These are phyloP conservation scores for Parauchenoglanis ngamensis DNA, from an alignment of 2,797 vertebrate genomes.

Conservation along the genomic window DNA sequence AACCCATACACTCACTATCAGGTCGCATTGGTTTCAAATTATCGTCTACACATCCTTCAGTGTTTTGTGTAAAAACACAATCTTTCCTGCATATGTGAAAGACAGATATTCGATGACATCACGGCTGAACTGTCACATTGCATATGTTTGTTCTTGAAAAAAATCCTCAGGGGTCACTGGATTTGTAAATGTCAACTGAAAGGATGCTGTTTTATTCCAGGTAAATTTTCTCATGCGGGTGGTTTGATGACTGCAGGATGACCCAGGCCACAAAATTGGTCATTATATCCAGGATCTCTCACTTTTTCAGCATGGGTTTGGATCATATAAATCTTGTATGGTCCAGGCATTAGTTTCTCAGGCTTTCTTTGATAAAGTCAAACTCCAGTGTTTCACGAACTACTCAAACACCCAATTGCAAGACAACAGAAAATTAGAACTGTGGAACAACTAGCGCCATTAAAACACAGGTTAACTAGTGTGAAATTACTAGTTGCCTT, in stretches of 20 bases:
- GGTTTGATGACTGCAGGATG: constrained; percentile 1
- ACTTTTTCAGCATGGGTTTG: background rate
- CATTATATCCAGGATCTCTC: background rate
- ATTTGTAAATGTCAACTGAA: background rate
- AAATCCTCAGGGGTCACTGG: background rate
- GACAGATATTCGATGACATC: background rate
- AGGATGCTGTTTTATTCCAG: background rate
- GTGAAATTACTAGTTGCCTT: background rate
- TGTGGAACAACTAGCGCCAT: background rate
- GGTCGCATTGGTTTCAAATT: background rate
- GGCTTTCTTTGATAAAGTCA: background rate
- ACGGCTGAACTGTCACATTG: background rate
- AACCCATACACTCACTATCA: background rate
- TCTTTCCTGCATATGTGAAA: background rate
- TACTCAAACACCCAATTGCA: background rate
- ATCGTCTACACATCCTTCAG: background rate
- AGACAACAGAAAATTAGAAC: background rate
- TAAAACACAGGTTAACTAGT: background rate
- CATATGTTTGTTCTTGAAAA: background rate
- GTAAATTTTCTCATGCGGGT: background rate
- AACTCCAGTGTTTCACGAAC: background rate
- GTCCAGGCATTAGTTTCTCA: background rate
- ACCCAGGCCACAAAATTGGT: background rate
- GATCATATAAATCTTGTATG: background rate
- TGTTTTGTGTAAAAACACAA: background rate